phyloP scores from a whole-genome alignment of 37 sponge, comb jelly and placozoan genomes.

The Beroe ovata region DNA sequence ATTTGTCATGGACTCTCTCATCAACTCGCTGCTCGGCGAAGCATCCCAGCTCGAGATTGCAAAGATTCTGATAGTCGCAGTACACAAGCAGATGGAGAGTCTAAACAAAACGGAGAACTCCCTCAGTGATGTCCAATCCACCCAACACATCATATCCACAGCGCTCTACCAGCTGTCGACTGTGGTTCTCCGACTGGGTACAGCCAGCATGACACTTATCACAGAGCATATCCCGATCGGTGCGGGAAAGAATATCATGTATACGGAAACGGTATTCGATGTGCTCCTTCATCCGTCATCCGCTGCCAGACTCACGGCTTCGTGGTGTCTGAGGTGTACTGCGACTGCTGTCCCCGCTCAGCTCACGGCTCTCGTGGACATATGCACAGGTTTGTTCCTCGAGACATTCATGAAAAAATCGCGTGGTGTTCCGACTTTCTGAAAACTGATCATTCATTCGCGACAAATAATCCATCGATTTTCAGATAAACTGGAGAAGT shows the following conservation, averaged over 20 bases:
- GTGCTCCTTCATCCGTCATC: slow-evolving; percentile 72
- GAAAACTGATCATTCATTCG: too few species aligned
- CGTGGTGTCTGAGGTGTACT: slow-evolving; percentile 86
- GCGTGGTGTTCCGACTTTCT: too few species aligned
- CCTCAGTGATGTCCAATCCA: slow-evolving; percentile 5
- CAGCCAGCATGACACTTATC: slow-evolving; percentile 78
- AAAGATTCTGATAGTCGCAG: slow-evolving; percentile 75
- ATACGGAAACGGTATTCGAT: slow-evolving; percentile 72
- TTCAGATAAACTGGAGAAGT: slow-evolving; percentile 56
- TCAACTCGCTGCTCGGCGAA: slow-evolving; percentile 82
- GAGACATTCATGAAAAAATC: too few species aligned
- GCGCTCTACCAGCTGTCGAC: slow-evolving; percentile 72
- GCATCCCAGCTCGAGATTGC: slow-evolving; percentile 82
- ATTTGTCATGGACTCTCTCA: slow-evolving; percentile 79
- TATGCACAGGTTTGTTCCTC: slow-evolving; percentile 69
- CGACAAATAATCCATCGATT: too few species aligned
- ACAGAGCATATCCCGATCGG: slow-evolving; percentile 63
- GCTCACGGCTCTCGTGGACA: slow-evolving; percentile 76
- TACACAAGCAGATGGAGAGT: slow-evolving; percentile 67
- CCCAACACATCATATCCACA: slow-evolving; percentile 78
- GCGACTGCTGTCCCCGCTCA: slow-evolving; percentile 89
- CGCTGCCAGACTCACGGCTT: slow-evolving; percentile 79
- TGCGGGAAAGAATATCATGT: slow-evolving; percentile 52
- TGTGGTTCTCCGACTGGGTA: slow-evolving; percentile 77
- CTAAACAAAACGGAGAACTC: slow-evolving; percentile 17